Evolutionary conservation across 2,113 vertebrate species (phyloP), one percentile per base, ranked within the genome.

Genomic region (Eonycteris spelaea): DNA sequence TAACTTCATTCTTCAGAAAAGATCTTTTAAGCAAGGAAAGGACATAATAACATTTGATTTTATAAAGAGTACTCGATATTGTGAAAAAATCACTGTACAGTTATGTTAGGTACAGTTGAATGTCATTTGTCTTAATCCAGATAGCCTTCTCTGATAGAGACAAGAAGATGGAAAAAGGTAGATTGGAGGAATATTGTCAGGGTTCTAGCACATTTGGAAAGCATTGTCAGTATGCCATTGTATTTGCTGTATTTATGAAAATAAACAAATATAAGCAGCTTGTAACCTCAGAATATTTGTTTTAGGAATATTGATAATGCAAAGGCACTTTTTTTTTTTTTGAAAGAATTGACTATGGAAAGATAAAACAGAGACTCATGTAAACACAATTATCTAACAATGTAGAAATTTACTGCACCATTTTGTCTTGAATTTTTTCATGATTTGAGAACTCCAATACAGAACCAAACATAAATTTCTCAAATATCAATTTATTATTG

Each of bases 151-250:
- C 26, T 74, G 57, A 43, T n/a, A 61, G 2, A 78, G 55, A 73
- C n/a, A 84, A 0, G 13, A 11, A 1, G 24, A 33, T 15, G 18
- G 53, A 78, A 14, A 48, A 70, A 53, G 26, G 4, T 26, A 18
- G 26, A 22, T 11, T 13, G 15, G 24, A 73, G 43, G 38, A 24
- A 10, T 21, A 26, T 18, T 15, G 1, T 38, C 33, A 85, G 40
- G 5, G 18, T 26, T 57, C 90, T 43, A 10, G 30, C 30, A 14
- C 12, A 9, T 67, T 24, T 0, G 0, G 35, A 63, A 85, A 85
- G 6, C 2, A 5, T 28, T n/a, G 26, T 80, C 22, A 3, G 24
- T 15, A 15, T 12, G 13, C 28, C 35, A 3, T 13, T 4, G 3
- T 28, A 26, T 40, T 57, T 40, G 7, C 11, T 33, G 7, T 24